Evolutionary conservation across 2,797 vertebrate species (phyloP), one percentile per base, ranked within the genome.

Genomic region (Malacoraja senta): DNA sequence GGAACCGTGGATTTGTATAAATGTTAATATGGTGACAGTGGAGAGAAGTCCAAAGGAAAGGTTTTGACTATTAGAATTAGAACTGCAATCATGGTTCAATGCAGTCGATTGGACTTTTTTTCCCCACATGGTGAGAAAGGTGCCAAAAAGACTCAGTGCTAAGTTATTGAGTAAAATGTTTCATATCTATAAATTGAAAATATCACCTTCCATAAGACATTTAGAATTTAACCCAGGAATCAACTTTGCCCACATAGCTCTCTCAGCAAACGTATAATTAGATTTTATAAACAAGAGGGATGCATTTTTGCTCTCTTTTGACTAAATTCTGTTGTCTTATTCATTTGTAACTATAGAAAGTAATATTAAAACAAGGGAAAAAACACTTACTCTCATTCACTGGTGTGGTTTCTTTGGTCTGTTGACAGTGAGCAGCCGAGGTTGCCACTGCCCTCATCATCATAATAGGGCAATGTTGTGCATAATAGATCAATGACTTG

Each of bases 381-480:
- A 26, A 4, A 65, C 13, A 91, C 96, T 97, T 94, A 98, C 98
- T 97, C 91, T 97, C 95, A 93, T 78, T 95, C 93, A 95, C 93
- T 2, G 96, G 94, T 93, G 94, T 94, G 21, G 96, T 96, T 83
- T 97, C 96, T 94, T 96, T 97, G 1, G 95, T 95, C 95, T 97
- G 97, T 95, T 98, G 98, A 93, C 96, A 95, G 35, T 95, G 95
- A 83, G 94, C 94, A 0, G 96, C 76, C 0, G 98, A 97, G 68
- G 97, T 97, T 93, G 97, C 96, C 74, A 99, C 95, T 24, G 96
- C 97, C 84, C 97, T 95, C 94, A 98, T 98, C 98, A 99, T 99
- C 98, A 99, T 99, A 86, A 98, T 96, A 0, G 99, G 99, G 94
- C 99, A 99, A 94, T 96, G 97, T 95, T 99, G 98, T 17, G 99